phyloP scores from a whole-genome alignment of 2,888 invertebrate genomes.

The Odontomyia ornata region DNA sequence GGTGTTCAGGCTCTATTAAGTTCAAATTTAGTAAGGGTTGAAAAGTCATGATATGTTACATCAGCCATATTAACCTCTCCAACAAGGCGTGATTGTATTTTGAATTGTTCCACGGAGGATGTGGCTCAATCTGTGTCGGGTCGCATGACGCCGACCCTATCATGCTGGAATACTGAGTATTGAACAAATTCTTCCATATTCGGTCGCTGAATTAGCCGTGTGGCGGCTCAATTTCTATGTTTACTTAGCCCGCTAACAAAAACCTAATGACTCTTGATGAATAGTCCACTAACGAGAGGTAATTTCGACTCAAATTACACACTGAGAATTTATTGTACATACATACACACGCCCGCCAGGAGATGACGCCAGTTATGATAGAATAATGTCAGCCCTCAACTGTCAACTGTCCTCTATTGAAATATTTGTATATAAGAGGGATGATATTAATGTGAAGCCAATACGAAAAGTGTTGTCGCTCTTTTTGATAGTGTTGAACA shows the following conservation, averaged over 20 bases:
- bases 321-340: slow-evolving; percentile 49
- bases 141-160: neutral
- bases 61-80: neutral
- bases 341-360: slow-evolving; percentile 35
- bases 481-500: no score
- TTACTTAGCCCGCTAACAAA: slow-evolving; percentile 52
- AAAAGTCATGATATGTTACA: neutral
- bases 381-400: slow-evolving; percentile 33
- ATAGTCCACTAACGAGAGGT: slow-evolving; percentile 55
- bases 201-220: slow-evolving; percentile 29
- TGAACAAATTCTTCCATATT: neutral
- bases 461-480: neutral
- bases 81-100: neutral
- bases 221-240: slow-evolving; percentile 52
- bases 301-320: slow-evolving; percentile 55
- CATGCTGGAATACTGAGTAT: no score
- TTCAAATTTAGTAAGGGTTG: neutral
- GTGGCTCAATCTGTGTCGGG: neutral
- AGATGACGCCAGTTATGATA: slow-evolving; percentile 27
- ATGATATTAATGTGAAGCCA: neutral
- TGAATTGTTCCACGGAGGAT: neutral
- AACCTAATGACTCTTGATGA: slow-evolving; percentile 53
- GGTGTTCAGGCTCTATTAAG: neutral
- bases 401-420: neutral
- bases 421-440: neutral